Percentiles rank a stretch among this genome's conserved stretches.
Conservation (phyloP, 2,113 vertebrate genomes). For the Syngnathus typhle region DNA sequence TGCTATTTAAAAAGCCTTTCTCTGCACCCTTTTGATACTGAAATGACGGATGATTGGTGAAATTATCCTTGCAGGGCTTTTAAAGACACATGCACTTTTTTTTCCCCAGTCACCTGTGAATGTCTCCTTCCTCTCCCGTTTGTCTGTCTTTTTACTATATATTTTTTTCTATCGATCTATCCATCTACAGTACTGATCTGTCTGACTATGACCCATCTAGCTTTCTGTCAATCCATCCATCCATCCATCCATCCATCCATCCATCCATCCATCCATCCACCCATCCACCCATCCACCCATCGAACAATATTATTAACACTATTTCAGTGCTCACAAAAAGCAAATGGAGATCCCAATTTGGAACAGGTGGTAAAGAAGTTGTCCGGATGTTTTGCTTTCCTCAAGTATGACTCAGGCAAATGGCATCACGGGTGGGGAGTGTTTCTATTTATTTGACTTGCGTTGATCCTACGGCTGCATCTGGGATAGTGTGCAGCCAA, state of each 20-base stretch:
- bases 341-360: neutral
- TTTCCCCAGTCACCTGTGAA: slow-evolving; percentile 35
- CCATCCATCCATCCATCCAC: neutral
- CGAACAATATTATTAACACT: neutral
- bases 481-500: slow-evolving; percentile 13
- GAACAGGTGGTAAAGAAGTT: neutral
- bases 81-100: slow-evolving; percentile 27
- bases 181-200: too few species aligned
- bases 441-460: slow-evolving; percentile 11
- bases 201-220: too few species aligned
- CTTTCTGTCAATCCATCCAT: neutral
- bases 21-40: slow-evolving; percentile 51
- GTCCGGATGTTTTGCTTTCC: neutral
- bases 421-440: neutral
- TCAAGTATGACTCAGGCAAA: slow-evolving; percentile 3
- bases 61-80: slow-evolving; percentile 54
- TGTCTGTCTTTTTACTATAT: neutral
- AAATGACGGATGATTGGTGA: slow-evolving; percentile 40
- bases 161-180: too few species aligned
- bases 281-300: neutral
- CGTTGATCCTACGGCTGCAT: slow-evolving; percentile 10
- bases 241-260: too few species aligned
- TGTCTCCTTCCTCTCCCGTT: slow-evolving; percentile 16
- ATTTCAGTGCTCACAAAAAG: neutral
- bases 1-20: slow-evolving; percentile 54